Evolutionary conservation across 1,140 invertebrate species (phyloP).

Genomic region (Ladona fulva): DNA sequence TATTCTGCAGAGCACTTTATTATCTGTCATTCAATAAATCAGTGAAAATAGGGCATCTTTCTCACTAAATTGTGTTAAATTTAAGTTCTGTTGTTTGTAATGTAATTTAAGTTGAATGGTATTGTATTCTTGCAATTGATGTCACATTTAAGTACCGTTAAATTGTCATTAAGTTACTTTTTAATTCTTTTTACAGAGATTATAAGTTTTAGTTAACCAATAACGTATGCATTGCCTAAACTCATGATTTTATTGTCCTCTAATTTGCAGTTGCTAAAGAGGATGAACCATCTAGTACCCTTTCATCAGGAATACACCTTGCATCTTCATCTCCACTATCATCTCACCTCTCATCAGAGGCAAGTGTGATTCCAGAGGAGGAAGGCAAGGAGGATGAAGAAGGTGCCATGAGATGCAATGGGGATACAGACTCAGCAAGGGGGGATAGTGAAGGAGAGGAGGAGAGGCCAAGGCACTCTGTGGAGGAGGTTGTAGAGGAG

Average conservation of each 20-base stretch:
- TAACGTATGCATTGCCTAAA: no score
- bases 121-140: no score
- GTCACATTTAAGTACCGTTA: no score
- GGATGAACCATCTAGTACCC: not conserved
- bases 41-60: no score
- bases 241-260: conserved; percentile 6
- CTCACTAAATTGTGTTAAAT: no score
- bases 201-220: no score
- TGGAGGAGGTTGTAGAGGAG: conserved; percentile 27
- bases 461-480: conserved; percentile 30
- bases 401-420: conserved; percentile 8
- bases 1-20: no score
- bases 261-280: conserved; percentile 9
- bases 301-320: not conserved
- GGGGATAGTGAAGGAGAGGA: conserved; percentile 21
- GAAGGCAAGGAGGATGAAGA: conserved; percentile 24
- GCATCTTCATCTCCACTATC: not conserved
- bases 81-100: no score
- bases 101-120: no score
- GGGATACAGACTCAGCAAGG: conserved; percentile 35
- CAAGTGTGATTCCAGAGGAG: conserved; percentile 27
- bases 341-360: conserved; percentile 14
- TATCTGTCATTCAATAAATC: no score
- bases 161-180: no score
- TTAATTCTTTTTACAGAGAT: no score